Evolutionary conservation across 2,113 vertebrate genomes (phyloP).

Genomic region (Sialia sialis): DNA sequence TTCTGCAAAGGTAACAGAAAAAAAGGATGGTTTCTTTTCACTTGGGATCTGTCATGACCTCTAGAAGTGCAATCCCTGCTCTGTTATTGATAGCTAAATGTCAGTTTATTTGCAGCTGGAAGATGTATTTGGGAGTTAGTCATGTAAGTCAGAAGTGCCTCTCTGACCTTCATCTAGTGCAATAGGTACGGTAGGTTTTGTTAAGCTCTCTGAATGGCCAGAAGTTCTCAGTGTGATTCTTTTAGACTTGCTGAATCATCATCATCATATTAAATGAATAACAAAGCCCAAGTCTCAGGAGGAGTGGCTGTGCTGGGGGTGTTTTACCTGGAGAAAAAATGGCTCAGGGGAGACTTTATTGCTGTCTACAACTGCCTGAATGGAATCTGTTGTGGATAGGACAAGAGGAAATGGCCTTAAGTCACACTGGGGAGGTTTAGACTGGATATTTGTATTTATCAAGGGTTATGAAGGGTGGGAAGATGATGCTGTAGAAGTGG

Average conservation of each 20-base stretch:
- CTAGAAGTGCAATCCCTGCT: neutral
- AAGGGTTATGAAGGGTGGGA: neutral
- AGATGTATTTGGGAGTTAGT: neutral
- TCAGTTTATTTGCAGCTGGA: neutral
- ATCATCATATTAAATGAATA: neutral
- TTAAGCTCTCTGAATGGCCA: neutral
- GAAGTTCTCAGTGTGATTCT: neutral
- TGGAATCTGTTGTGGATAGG: neutral
- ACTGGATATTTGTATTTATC: neutral
- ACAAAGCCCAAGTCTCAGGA: neutral
- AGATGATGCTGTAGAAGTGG: neutral
- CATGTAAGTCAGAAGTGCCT: neutral
- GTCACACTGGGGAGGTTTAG: neutral
- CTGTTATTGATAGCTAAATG: neutral
- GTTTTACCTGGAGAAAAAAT: neutral
- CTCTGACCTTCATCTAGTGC: neutral
- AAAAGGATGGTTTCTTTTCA: neutral
- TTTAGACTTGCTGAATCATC: neutral
- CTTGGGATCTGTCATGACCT: neutral
- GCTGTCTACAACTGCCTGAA: neutral
- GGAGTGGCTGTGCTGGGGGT: neutral
- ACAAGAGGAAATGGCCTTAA: neutral
- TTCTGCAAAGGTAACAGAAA: neutral
- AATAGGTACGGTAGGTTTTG: neutral
- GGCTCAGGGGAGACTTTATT: neutral